Conservation (phyloP, 53 echinoderm and acorn worm species). For the Temnopleurus reevesii region DNA sequence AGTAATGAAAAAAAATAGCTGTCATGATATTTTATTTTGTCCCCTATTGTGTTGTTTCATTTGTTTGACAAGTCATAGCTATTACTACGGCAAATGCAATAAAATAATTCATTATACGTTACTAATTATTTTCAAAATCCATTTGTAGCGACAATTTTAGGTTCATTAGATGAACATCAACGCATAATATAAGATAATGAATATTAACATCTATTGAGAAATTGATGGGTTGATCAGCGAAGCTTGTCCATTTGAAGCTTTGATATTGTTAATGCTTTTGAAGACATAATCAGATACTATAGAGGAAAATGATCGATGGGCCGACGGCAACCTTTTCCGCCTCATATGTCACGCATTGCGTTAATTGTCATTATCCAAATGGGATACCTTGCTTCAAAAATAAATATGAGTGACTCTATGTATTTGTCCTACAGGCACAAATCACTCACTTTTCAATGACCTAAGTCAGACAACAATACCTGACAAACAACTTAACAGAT, state of each 20-base stretch:
- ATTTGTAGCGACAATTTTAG: no score
- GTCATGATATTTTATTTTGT: no score
- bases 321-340: conserved; percentile 38
- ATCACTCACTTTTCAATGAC: conserved; percentile 21
- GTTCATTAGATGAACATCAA: no score
- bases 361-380: conserved; percentile 49
- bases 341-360: conserved; percentile 25
- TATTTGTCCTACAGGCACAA: neutral
- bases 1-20: no score
- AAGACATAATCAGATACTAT: neutral
- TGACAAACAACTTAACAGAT: neutral
- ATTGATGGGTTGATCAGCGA: neutral
- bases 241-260: neutral
- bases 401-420: conserved; percentile 18
- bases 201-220: no score
- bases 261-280: neutral
- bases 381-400: conserved; percentile 12
- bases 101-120: no score
- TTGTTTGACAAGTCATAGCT: no score
- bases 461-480: neutral
- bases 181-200: no score
- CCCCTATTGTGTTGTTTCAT: no score
- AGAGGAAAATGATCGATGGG: conserved; percentile 17
- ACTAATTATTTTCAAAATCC: no score
- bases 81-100: no score